Evolutionary conservation across 2,113 vertebrate genomes (phyloP).

Genomic region (Polypterus bichir): DNA sequence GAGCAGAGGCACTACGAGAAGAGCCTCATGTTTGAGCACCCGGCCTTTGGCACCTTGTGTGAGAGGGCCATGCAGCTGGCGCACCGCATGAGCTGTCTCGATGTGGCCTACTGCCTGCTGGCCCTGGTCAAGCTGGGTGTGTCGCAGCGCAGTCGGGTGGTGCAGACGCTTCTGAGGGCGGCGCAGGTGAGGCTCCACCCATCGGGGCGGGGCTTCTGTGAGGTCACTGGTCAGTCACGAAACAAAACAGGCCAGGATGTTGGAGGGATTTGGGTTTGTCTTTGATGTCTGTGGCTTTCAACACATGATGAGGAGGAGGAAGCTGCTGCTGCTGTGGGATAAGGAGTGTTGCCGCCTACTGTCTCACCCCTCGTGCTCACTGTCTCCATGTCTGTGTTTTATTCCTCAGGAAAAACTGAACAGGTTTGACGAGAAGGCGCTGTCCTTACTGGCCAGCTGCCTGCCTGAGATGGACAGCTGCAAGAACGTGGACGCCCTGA

Average conservation of each 20-base stretch:
- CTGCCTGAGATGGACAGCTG: constrained; percentile 51
- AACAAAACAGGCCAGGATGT: too few species aligned
- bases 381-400: not conserved
- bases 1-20: constrained; percentile 59
- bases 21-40: constrained; percentile 65
- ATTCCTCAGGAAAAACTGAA: constrained; percentile 68
- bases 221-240: too few species aligned
- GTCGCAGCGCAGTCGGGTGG: constrained; percentile 57
- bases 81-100: constrained; percentile 25
- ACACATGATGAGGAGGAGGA: too few species aligned
- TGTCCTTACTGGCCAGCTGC: constrained; percentile 60
- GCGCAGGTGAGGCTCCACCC: constrained; percentile 54
- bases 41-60: constrained; percentile 50
- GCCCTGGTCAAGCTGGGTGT: constrained; percentile 58
- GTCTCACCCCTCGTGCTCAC: too few species aligned
- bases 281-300: too few species aligned
- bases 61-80: constrained; percentile 37
- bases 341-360: too few species aligned
- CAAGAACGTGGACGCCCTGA: constrained; percentile 59
- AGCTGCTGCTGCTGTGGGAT: too few species aligned
- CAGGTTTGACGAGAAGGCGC: constrained; percentile 55
- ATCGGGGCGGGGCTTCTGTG: too few species aligned
- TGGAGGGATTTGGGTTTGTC: too few species aligned
- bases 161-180: constrained; percentile 70
- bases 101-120: constrained; percentile 56